phyloP scores from a whole-genome alignment of 2,113 vertebrate species.

The Halcyon malimbica region DNA sequence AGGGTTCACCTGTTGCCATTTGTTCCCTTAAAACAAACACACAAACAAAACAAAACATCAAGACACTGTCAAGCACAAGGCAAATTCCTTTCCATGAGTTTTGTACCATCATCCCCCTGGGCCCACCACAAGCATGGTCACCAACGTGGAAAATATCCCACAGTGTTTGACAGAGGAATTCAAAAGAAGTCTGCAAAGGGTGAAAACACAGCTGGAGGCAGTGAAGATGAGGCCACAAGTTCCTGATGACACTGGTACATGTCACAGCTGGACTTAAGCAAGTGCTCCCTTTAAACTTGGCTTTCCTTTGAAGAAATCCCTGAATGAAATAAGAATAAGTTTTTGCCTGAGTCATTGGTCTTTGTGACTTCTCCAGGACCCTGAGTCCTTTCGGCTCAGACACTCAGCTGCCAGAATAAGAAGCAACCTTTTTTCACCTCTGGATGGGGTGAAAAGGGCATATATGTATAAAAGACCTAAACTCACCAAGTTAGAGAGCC shows the following conservation, averaged over 20 bases:
- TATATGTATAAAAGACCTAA: neutral
- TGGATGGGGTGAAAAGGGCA: neutral
- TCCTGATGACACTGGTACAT: neutral
- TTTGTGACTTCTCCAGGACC: neutral
- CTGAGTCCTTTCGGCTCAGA: neutral
- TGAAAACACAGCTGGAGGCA: neutral
- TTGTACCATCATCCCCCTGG: neutral
- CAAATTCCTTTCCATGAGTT: neutral
- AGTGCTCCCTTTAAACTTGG: neutral
- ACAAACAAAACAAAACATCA: neutral
- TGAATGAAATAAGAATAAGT: neutral
- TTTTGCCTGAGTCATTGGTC: neutral
- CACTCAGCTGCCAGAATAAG: neutral
- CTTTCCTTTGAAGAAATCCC: neutral
- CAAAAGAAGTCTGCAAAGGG: neutral
- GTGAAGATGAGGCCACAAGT: neutral
- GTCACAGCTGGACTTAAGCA: neutral
- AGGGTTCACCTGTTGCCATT: neutral
- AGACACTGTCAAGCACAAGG: neutral
- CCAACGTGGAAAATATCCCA: neutral
- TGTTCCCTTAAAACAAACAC: neutral
- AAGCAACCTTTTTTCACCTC: neutral
- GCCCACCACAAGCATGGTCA: fast-evolving
- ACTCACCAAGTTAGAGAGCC: neutral
- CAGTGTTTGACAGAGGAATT: neutral